Evolutionary conservation across 2,888 invertebrate species (phyloP), one percentile per base, ranked within the genome.

Genomic region (Escarpia spicata): DNA sequence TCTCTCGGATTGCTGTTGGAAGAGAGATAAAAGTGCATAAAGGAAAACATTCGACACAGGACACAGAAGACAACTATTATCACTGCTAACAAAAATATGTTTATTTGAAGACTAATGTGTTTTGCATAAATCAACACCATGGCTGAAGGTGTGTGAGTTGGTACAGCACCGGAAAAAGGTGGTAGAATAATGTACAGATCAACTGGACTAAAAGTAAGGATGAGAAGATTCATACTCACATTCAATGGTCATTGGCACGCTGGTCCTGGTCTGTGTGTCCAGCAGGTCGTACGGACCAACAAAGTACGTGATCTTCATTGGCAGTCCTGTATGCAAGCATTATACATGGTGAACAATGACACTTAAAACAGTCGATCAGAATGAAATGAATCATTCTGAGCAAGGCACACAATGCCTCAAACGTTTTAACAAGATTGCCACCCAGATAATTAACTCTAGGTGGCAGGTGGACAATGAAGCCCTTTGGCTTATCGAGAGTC

Each of bases 271-370:
- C 93, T 98, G 98, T 95, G 97, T 97, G 96, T 98, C 98, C 95
- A 99, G 97, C 92, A 99, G 97, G 96, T 99, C 99, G 96, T 99
- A 99, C 0, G 99, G 99, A 0, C 98, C 98, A 6, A 99, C 98
- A 96, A 99, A 99, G 96, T 99, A 99, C 0, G 98, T 99, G 52
- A 99, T 97, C 95, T 98, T 98, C 98, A 99, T 98, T 0, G 99
- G 98, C 96, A 99, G 98, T 93, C 98, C 98, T 98, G 96, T 9
- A 96, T 95, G 92, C 93, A 94, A 93, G 90, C 10, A 26, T 75
- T 4, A 75, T 26, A 75, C 15, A 75, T 26, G 75, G 19, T n/a
- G 4, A 60, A 60, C 15, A 60, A 52, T 52, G 52, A 52, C 52
- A 52, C 9, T 52, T 52, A 52, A 52, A 52, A 52, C 52, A 60